Evolutionary conservation across 2,797 vertebrate species (phyloP).

Genomic region (Yasuhikotakia modesta): DNA sequence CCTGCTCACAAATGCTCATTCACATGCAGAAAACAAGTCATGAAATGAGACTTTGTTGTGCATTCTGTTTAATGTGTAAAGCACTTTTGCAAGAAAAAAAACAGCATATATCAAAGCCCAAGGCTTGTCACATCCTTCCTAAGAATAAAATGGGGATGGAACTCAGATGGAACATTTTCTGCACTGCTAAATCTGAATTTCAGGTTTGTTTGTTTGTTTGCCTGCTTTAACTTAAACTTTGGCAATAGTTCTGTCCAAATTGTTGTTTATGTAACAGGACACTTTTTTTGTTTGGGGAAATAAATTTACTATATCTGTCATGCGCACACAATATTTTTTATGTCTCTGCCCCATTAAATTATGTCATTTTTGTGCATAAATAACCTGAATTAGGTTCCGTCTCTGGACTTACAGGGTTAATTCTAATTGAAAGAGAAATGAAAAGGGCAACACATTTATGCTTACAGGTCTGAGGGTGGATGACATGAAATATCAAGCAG

Average conservation of each 20-base stretch:
- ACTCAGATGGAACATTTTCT: not conserved
- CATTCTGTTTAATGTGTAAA: constrained; percentile 6
- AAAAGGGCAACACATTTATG: not conserved
- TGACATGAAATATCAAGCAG: not conserved
- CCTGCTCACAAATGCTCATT: not conserved
- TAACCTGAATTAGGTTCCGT: not conserved
- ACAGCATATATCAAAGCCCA: not conserved
- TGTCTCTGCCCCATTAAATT: not conserved
- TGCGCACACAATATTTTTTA: not conserved
- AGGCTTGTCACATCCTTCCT: not conserved
- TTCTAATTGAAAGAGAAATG: not conserved
- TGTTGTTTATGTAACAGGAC: not conserved
- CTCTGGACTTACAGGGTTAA: not conserved
- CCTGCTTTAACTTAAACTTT: not conserved
- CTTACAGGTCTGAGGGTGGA: not conserved
- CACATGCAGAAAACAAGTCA: not conserved
- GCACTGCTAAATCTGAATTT: not conserved
- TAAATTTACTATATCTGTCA: not conserved
- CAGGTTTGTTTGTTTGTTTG: not conserved
- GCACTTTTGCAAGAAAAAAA: not conserved
- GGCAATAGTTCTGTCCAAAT: not conserved
- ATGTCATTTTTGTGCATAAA: not conserved
- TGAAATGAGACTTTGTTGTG: not conserved
- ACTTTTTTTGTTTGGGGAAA: not conserved
- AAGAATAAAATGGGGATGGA: not conserved